Evolutionary conservation across 2,888 invertebrate species (phyloP).

Genomic region (Osedax frankpressi): DNA sequence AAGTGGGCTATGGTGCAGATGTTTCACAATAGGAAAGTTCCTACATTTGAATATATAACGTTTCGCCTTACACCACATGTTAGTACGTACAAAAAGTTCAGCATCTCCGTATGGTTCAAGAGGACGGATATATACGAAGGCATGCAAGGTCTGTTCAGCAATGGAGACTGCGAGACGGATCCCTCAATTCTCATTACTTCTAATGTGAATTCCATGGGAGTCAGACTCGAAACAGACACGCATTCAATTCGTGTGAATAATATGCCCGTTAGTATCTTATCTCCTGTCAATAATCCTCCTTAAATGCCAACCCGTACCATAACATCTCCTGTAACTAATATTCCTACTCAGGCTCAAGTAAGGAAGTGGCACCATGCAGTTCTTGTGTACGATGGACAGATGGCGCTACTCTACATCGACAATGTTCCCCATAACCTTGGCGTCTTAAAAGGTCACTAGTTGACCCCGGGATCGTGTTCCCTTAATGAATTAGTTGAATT

Average conservation of each 20-base stretch:
- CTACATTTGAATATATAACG: too few relatives aligned
- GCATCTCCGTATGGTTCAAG: slow-evolving; percentile 9
- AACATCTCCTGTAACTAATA: too few relatives aligned
- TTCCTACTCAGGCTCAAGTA: not conserved
- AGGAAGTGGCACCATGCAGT: slow-evolving; percentile 5
- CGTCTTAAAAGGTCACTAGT: not conserved
- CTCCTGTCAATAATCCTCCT: too few relatives aligned
- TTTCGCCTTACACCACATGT: too few relatives aligned
- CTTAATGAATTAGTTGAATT: too few relatives aligned
- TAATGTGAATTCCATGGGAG: not conserved
- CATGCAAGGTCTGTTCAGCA: slow-evolving; percentile 5
- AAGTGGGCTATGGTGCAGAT: too few relatives aligned
- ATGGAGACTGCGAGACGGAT: slow-evolving; percentile 7
- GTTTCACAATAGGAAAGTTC: too few relatives aligned
- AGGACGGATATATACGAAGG: not conserved
- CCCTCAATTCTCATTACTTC: slow-evolving; percentile 8
- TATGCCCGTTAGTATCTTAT: not conserved
- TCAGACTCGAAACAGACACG: not conserved
- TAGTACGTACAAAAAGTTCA: slow-evolving; percentile 1
- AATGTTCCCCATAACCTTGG: not conserved
- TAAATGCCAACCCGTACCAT: too few relatives aligned
- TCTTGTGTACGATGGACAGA: not conserved
- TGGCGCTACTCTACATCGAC: not conserved
- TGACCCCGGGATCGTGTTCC: too few relatives aligned
- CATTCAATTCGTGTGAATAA: not conserved